Percentiles rank a stretch among this genome's conserved stretches.
Evolutionary conservation across 2,797 vertebrate genomes (phyloP).

Genomic region (Rhincodon typus): DNA sequence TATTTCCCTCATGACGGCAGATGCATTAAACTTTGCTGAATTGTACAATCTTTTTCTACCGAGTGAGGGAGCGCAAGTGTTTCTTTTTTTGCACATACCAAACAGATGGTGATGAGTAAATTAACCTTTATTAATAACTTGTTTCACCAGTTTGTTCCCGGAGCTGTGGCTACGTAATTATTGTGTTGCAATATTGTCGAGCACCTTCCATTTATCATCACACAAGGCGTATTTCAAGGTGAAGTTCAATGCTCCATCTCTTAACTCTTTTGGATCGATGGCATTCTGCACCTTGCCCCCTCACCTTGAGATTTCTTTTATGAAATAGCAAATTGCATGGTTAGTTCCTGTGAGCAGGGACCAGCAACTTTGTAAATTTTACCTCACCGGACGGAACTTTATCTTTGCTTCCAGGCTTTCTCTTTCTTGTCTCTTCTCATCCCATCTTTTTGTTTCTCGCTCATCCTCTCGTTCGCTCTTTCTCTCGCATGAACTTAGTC

Average conservation of each 20-base stretch:
- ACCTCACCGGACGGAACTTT: too few relatives aligned
- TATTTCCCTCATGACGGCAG: too few relatives aligned
- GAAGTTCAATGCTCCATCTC: neutral
- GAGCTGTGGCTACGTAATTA: neutral
- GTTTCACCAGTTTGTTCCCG: neutral
- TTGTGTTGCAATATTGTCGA: neutral
- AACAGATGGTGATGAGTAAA: neutral
- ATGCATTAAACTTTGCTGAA: neutral
- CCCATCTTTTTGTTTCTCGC: too few relatives aligned
- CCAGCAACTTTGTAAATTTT: too few relatives aligned
- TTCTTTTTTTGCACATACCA: neutral
- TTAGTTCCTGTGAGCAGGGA: neutral
- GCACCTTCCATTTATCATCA: neutral
- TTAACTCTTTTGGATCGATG: neutral
- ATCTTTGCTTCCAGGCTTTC: too few relatives aligned
- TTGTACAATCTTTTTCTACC: neutral
- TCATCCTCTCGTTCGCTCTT: too few relatives aligned
- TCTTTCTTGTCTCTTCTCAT: too few relatives aligned
- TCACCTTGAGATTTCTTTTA: neutral
- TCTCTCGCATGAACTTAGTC: too few relatives aligned
- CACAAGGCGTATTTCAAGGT: neutral
- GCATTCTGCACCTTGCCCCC: neutral
- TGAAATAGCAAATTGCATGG: neutral
- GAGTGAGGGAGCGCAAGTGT: neutral
- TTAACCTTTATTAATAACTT: neutral